These are phyloP conservation scores for Zaprionus obscuricornis DNA, from an alignment of 2,888 invertebrate genomes.

Conservation along the genomic window DNA sequence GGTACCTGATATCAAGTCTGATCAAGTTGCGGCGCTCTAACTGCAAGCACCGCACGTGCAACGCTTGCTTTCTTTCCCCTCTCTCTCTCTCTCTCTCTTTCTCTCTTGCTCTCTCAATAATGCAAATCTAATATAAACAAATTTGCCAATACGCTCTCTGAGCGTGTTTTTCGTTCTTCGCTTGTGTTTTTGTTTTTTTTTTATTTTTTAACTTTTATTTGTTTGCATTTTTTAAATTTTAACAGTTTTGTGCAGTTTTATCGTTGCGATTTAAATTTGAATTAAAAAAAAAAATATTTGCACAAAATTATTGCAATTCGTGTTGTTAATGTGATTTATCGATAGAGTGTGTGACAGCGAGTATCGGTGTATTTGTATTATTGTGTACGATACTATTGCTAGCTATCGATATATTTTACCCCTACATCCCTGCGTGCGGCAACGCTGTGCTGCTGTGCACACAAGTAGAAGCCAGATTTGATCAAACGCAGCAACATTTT, in stretches of 20 bases:
- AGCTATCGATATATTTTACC: slow-evolving; percentile 49
- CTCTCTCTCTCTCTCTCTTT: no score
- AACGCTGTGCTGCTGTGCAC: slow-evolving; percentile 49
- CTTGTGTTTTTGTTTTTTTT: no score
- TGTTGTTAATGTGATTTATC: slow-evolving; percentile 25
- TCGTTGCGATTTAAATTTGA: background rate
- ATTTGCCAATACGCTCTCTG: no score
- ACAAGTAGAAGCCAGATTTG: slow-evolving; percentile 53
- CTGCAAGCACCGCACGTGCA: no score
- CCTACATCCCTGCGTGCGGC: slow-evolving; percentile 51
- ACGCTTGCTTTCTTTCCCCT: no score
- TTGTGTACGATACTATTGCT: background rate
- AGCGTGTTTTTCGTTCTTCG: no score
- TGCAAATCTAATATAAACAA: no score
- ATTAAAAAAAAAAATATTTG: slow-evolving; percentile 6
- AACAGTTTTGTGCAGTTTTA: background rate
- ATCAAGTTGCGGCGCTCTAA: no score
- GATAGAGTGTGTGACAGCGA: background rate
- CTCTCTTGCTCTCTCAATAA: no score
- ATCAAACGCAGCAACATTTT: slow-evolving; percentile 42
- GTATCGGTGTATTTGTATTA: slow-evolving; percentile 15
- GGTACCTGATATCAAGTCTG: no score
- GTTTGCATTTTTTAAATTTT: no score
- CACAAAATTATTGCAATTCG: slow-evolving; percentile 10
- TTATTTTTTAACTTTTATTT: no score